Conservation (phyloP, 2,113 vertebrate species). For the Phylloscopus trochilus region DNA sequence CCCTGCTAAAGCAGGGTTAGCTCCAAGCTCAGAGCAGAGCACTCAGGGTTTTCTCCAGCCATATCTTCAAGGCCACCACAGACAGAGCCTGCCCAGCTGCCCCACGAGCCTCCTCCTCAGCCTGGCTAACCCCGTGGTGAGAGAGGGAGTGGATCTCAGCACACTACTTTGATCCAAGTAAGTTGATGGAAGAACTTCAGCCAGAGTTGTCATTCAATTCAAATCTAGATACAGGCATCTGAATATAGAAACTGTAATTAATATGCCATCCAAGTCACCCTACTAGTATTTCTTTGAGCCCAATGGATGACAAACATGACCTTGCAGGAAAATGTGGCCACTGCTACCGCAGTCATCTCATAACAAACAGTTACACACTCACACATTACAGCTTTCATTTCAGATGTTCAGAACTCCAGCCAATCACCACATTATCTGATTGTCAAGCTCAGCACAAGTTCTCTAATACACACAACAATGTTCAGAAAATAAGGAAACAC, state of each 20-base stretch:
- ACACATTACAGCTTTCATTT: not conserved
- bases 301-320: not conserved
- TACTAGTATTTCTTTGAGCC: not conserved
- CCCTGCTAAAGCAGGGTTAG: not conserved
- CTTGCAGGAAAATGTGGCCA: not conserved
- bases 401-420: not conserved
- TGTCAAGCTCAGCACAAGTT: not conserved
- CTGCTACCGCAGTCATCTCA: not conserved
- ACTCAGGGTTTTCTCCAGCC: not conserved
- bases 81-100: not conserved
- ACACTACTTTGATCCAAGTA: not conserved
- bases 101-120: not conserved
- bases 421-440: not conserved
- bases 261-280: not conserved
- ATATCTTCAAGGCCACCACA: not conserved
- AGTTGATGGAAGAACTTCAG: not conserved
- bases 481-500: not conserved
- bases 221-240: not conserved
- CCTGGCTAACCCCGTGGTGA: fast-evolving
- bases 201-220: not conserved
- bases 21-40: not conserved
- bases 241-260: not conserved
- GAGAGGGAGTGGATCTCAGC: not conserved
- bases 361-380: not conserved
- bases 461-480: not conserved